Conservation (phyloP, 92 coral and sea anemone species). For the Umimayanthus kanabou region DNA sequence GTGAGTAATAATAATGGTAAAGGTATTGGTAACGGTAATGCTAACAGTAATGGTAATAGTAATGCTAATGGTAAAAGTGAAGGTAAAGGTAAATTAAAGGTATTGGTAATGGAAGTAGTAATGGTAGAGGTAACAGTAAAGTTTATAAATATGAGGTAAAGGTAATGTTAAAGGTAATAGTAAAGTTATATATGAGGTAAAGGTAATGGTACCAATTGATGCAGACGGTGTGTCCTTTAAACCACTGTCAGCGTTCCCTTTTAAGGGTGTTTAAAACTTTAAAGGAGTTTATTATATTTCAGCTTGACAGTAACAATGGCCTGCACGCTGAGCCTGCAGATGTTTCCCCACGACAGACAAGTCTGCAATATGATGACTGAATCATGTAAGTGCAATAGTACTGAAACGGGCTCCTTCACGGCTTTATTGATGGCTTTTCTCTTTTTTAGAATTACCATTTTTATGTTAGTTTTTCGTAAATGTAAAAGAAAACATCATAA, state of each 20-base stretch:
- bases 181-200: background rate
- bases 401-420: too few species aligned
- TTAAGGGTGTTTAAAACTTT: too few species aligned
- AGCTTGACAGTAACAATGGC: slow-evolving; percentile 97
- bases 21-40: background rate
- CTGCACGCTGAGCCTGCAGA: slow-evolving; percentile 86
- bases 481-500: too few species aligned
- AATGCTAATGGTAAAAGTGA: too few species aligned
- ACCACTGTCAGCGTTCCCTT: background rate
- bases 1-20: too few species aligned
- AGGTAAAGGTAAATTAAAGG: too few species aligned
- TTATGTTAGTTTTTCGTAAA: too few species aligned
- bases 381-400: slow-evolving; percentile 74
- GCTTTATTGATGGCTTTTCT: background rate
- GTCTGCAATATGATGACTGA: slow-evolving; percentile 85
- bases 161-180: too few species aligned
- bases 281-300: slow-evolving; percentile 8
- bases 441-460: too few species aligned
- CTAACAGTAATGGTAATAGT: background rate
- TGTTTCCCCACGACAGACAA: slow-evolving; percentile 94
- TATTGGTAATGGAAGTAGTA: too few species aligned
- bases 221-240: background rate
- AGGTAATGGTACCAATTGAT: too few species aligned
- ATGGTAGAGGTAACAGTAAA: background rate
- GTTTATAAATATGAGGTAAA: background rate